These are phyloP conservation scores for Gopherus evgoodei DNA, from an alignment of 2,113 vertebrate genomes.

Conservation along the genomic window DNA sequence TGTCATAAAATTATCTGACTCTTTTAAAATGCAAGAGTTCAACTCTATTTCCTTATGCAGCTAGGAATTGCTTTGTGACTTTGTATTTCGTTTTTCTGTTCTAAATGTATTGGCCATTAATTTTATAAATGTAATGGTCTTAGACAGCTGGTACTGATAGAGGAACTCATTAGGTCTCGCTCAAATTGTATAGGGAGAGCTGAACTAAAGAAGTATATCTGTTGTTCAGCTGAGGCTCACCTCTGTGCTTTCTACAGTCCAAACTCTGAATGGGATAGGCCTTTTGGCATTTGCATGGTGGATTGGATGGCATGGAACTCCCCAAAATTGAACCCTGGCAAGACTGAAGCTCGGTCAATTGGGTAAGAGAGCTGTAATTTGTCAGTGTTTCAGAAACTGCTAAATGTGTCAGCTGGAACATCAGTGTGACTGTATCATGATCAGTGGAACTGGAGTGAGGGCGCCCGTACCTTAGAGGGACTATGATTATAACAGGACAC, in stretches of 20 bases:
- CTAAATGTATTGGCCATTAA: not conserved
- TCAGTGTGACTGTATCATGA: not conserved
- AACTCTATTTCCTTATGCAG: not conserved
- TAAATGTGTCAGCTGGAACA: slow-evolving; percentile 16
- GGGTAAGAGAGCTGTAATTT: slow-evolving; percentile 8
- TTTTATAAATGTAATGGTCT: not conserved
- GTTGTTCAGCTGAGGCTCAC: not conserved
- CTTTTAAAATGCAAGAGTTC: not conserved
- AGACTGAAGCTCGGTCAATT: not conserved
- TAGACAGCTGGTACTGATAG: not conserved
- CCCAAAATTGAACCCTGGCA: not conserved
- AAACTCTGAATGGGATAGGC: not conserved
- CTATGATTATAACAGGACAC: too few species aligned
- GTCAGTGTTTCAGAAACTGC: not conserved
- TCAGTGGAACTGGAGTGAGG: too few species aligned
- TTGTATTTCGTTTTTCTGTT: not conserved
- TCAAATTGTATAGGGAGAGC: not conserved
- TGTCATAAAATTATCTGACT: not conserved
- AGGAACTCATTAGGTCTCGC: not conserved
- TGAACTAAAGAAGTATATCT: not conserved
- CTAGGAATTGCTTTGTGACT: not conserved
- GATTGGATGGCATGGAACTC: slow-evolving; percentile 3
- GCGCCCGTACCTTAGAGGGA: too few species aligned
- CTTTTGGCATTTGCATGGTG: not conserved
- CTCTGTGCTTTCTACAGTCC: not conserved